Percentiles rank a stretch among this genome's conserved stretches.
phyloP scores from a whole-genome alignment of 2,888 invertebrate genomes.

The Agriopis marginaria region DNA sequence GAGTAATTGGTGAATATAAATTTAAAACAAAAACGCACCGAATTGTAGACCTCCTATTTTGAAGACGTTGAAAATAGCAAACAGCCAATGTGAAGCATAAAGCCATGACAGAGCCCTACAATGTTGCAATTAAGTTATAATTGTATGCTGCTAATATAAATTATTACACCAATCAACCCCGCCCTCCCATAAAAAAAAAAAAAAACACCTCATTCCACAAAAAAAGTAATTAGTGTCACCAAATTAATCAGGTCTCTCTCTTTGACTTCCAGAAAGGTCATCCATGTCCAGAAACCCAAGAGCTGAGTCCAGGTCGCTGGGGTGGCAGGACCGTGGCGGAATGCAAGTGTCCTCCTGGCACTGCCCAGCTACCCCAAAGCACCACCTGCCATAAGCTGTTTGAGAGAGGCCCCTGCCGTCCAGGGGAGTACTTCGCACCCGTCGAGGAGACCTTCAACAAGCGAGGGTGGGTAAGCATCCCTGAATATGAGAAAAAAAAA shows the following conservation, averaged over 20 bases:
- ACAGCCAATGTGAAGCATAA: no score
- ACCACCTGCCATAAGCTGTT: slow-evolving; percentile 91
- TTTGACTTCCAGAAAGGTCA: slow-evolving; percentile 85
- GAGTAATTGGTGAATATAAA: no score
- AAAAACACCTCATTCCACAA: no score
- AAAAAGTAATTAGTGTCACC: no score
- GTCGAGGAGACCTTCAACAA: slow-evolving; percentile 84
- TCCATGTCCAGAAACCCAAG: slow-evolving; percentile 95
- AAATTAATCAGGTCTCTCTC: neutral
- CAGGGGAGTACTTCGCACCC: slow-evolving; percentile 92
- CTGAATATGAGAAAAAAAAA: neutral
- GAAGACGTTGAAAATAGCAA: no score
- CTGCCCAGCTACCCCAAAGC: slow-evolving; percentile 89
- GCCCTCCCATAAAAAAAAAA: no score
- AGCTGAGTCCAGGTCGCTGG: slow-evolving; percentile 89
- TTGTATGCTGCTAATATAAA: neutral
- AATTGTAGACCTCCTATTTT: no score
- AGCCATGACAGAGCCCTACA: no score
- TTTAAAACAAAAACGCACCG: no score
- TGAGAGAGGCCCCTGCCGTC: slow-evolving; percentile 90
- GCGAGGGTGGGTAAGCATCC: slow-evolving; percentile 83
- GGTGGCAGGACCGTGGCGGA: slow-evolving; percentile 89
- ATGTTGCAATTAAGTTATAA: no score
- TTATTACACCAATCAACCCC: no score
- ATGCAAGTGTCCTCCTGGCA: slow-evolving; percentile 94